Evolutionary conservation across 2,113 vertebrate genomes (phyloP).

Genomic region (Ranitomeya variabilis): DNA sequence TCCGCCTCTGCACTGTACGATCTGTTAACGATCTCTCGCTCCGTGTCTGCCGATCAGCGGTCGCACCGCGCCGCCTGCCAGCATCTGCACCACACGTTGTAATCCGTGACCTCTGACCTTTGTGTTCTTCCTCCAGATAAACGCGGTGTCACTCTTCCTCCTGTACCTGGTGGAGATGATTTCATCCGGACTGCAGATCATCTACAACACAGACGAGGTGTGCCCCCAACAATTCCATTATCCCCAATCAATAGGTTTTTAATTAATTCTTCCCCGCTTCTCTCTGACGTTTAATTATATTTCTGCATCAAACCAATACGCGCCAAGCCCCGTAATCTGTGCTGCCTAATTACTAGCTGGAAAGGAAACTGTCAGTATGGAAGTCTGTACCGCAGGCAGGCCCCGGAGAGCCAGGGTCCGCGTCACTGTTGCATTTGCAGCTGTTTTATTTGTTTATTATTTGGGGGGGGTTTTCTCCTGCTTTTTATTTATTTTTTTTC

Average conservation of each 20-base stretch:
- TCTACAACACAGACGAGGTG: slow-evolving; percentile 99
- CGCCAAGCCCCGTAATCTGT: not conserved
- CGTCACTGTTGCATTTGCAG: no score
- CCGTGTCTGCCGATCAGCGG: no score
- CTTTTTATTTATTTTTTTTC: not conserved
- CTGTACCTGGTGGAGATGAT: slow-evolving; percentile 99
- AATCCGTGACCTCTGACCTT: slow-evolving; percentile 26
- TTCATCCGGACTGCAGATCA: slow-evolving; percentile 93
- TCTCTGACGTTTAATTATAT: slow-evolving; percentile 31
- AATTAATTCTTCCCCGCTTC: slow-evolving; percentile 17
- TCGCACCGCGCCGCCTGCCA: no score
- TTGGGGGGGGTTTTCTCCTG: not conserved
- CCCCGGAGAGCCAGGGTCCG: no score
- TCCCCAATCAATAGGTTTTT: slow-evolving; percentile 21
- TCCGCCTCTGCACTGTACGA: no score
- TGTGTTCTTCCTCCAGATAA: slow-evolving; percentile 77
- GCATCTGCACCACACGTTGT: no score
- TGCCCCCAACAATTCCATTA: slow-evolving; percentile 14
- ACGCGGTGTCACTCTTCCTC: slow-evolving; percentile 89
- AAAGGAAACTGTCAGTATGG: not conserved
- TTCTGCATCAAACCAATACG: slow-evolving; percentile 1
- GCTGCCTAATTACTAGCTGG: not conserved
- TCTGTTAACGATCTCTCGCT: no score
- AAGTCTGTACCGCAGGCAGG: no score
- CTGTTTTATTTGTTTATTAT: not conserved